Evolutionary conservation across 2,797 vertebrate species (phyloP), one percentile per base, ranked within the genome.

Genomic region (Ctenochaetus hawaiiensis): DNA sequence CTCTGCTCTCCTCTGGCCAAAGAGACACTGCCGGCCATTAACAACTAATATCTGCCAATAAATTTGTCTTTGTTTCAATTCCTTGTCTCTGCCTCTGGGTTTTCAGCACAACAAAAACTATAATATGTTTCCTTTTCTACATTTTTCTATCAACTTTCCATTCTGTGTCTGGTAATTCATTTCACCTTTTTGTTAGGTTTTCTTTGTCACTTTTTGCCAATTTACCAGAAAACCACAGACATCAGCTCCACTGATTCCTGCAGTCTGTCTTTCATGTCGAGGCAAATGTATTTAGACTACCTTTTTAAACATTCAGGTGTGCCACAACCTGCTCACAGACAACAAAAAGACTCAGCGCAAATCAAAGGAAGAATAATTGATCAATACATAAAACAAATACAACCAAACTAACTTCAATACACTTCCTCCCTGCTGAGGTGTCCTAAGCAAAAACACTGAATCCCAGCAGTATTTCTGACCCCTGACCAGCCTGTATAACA

Each of bases 241-340:
- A 45, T 69, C 54, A 23, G 58, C 62, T 37, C 47, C 39, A 37
- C 57, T 75, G 73, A 67, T 73, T 71, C 56, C 6, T 45, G 67
- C 66, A 45, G 64, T 77, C 53, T 10, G 3, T 82, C 78, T 71
- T 81, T 77, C 60, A 78, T 81, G 63, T 61, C 51, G 20, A 22
- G 64, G 39, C 17, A 0, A 75, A 63, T 60, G 52, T 81, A 60
- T 81, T 79, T 77, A 78, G 65, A 60, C 39, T 13, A 3, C 17
- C 51, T 81, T 84, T 39, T 4, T 30, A 30, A 62, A 74, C 44
- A 62, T 67, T 75, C 47, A 63, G 72, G 67, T 49, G 71, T 8
- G 7, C 17, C 54, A 8, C 75, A 62, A 44, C 66, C 59, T 75
- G 69, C 75, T 65, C 67, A 54, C 2, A 30, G 16, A 49, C 53